phyloP scores from a whole-genome alignment of 1,140 invertebrate species.

The Dendrolimus kikuchii region DNA sequence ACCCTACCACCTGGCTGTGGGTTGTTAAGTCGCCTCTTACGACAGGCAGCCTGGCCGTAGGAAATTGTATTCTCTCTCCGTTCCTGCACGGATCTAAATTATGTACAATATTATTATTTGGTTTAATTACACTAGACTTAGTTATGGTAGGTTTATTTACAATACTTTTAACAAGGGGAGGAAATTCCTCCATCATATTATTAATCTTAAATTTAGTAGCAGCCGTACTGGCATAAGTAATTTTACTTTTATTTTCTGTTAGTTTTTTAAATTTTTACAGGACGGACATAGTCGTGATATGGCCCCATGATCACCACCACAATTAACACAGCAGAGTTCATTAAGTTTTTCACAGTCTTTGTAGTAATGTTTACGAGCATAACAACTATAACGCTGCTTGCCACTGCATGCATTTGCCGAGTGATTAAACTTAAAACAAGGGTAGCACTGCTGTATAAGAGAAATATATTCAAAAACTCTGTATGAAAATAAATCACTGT shows the following conservation, averaged over 20 bases:
- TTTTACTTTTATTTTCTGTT: not conserved
- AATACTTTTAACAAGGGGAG: not conserved
- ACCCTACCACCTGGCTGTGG: too few relatives aligned
- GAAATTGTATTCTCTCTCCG: too few relatives aligned
- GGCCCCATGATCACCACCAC: too few relatives aligned
- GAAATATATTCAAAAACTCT: slow-evolving; percentile 15
- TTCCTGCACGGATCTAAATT: too few relatives aligned
- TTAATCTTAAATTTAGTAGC: not conserved
- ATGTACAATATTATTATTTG: not conserved
- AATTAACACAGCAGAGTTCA: slow-evolving; percentile 12
- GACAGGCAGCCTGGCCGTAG: too few relatives aligned
- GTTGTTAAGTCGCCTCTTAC: too few relatives aligned
- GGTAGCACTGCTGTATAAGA: slow-evolving; percentile 11
- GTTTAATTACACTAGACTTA: not conserved
- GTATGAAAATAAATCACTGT: slow-evolving; percentile 13
- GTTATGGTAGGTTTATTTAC: not conserved
- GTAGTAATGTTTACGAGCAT: slow-evolving; percentile 15
- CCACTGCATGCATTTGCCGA: slow-evolving; percentile 15
- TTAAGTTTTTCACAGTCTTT: slow-evolving; percentile 10
- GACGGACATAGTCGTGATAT: too few relatives aligned
- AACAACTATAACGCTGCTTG: slow-evolving; percentile 14
- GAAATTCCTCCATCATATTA: not conserved
- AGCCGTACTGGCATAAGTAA: not conserved
- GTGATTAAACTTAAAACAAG: slow-evolving; percentile 19
- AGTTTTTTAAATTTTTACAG: too few relatives aligned